Base-by-base conservation (phyloP, 2,113 vertebrate genomes). In the Acanthochromis polyacanthus region DNA sequence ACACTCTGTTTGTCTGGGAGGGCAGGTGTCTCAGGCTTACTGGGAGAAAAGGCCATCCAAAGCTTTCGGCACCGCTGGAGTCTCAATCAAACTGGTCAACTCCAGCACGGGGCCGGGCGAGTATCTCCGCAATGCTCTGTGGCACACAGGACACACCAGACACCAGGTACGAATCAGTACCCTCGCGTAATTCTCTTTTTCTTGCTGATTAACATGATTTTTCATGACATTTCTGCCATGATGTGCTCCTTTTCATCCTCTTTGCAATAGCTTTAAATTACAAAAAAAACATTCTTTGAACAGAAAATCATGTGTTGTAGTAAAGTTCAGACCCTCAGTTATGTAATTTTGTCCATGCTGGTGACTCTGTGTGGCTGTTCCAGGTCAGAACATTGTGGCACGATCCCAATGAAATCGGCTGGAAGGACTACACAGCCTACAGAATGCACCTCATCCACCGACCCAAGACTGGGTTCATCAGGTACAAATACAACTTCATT, bases 381-480 rank as follows among this genome's bases (percentile, higher is more conserved):
- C 84, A 99, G 98, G 98, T 99, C 20, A 96, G 94, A 63, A 99
- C 98, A 0, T 87, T 99, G 30, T 99, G 98, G 98, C 98, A 99
- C 0, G 98, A 99, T 87, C 97, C 98, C 75, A 98, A 96, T 83
- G 97, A 98, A 74, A 94, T 96, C 6, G 98, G 98, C 77, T 99
- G 98, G 98, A 99, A 96, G 84, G 97, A 97, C 91, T 99, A 93
- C 85, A 99, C 97, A 0, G 97, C 98, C 16, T 99, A 99, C 85
- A 94, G 98, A 88, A 97, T 97, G 96, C 98, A 99, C 85, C 96
- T 99, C 48, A 95, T 95, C 71, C 98, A 99, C 80, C 95, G 97
- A 63, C 98, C 98, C 59, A 98, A 96, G 93, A 99, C 98, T 0
- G 98, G 98, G 38, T 97, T 97, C 86, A 99, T 99, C 86, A 97